A percentile compares a stretch with the other conserved stretches of the same genome.
These are phyloP conservation scores for Falco peregrinus DNA, from an alignment of 2,797 vertebrate species.

Conservation along the genomic window DNA sequence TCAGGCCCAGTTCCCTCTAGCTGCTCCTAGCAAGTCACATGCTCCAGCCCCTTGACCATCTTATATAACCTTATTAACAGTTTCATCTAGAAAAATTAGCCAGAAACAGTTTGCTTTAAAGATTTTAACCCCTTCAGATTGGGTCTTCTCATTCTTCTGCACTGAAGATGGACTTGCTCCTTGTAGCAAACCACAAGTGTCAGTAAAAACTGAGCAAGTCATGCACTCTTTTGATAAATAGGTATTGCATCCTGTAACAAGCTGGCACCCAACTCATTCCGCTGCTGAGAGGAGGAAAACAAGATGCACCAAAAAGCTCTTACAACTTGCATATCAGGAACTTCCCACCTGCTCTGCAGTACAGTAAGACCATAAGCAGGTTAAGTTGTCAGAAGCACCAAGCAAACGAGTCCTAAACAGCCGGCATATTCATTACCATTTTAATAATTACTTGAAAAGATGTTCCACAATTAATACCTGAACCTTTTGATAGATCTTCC, in stretches of 20 bases:
- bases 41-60: background rate
- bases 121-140: background rate
- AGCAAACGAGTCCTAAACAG: background rate
- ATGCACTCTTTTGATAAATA: background rate
- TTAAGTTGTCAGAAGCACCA: background rate
- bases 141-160: background rate
- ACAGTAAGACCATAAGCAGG: background rate
- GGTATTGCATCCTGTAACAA: background rate
- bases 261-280: background rate
- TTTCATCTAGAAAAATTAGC: background rate
- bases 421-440: background rate
- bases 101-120: background rate
- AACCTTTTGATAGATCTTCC: background rate
- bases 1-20: background rate
- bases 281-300: background rate
- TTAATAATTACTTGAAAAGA: background rate
- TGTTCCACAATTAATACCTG: background rate
- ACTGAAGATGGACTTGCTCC: background rate
- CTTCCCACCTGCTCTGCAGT: background rate
- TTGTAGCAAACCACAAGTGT: background rate
- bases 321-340: background rate
- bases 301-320: background rate
- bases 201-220: background rate
- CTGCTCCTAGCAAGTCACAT: background rate
- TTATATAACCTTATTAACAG: background rate